Evolutionary conservation across 2,113 vertebrate genomes (phyloP).

Genomic region (Alethe diademata): DNA sequence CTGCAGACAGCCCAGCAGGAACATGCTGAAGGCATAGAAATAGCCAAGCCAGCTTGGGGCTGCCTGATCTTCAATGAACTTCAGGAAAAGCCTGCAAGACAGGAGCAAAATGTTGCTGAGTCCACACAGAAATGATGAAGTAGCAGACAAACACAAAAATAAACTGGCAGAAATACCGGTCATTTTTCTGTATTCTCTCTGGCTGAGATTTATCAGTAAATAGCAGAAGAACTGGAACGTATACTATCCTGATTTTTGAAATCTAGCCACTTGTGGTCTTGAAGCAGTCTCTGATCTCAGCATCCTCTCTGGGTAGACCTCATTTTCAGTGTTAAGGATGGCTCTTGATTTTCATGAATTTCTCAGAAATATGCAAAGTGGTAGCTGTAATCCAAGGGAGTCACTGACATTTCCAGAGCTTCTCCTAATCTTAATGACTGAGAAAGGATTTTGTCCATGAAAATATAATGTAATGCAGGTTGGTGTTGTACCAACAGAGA

Average conservation of each 20-base stretch:
- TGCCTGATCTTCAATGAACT: conserved; percentile 78
- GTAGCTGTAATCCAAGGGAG: not conserved
- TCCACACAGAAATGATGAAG: not conserved
- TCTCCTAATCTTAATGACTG: not conserved
- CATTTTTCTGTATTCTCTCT: not conserved
- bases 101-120: not conserved
- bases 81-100: conserved; percentile 82
- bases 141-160: not conserved
- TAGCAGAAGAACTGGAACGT: not conserved
- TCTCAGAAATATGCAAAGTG: not conserved
- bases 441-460: not conserved
- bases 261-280: not conserved
- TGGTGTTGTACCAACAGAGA: not conserved
- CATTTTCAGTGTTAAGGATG: not conserved
- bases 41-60: conserved; percentile 87
- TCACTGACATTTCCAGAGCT: not conserved
- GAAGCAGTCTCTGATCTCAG: not conserved
- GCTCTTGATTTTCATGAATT: not conserved
- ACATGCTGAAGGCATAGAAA: conserved; percentile 82
- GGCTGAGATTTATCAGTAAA: not conserved
- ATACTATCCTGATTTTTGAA: not conserved
- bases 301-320: not conserved
- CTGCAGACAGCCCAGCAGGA: conserved; percentile 86
- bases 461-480: not conserved
- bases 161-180: not conserved